Evolutionary conservation across 2,888 invertebrate genomes (phyloP).

Genomic region (Petrophora chlorosata): DNA sequence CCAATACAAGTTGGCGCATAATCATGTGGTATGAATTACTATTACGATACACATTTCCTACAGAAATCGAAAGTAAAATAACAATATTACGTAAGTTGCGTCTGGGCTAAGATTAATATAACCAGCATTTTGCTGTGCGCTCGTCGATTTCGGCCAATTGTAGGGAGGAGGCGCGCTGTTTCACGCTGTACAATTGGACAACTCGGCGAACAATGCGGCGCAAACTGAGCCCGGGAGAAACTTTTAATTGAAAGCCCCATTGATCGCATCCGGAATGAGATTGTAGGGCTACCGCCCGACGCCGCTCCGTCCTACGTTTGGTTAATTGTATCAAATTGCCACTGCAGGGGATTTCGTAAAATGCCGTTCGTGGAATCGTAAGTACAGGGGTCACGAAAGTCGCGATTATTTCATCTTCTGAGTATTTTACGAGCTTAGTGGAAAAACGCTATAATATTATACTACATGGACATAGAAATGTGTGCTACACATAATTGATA

Average conservation of each 20-base stretch:
- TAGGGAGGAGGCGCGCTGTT: slow-evolving; percentile 4
- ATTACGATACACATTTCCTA: no score
- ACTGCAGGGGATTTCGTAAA: slow-evolving; percentile 18
- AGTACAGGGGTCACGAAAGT: background rate
- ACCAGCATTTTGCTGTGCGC: background rate
- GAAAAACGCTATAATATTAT: no score
- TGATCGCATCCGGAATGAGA: slow-evolving; percentile 55
- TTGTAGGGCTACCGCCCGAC: slow-evolving; percentile 34
- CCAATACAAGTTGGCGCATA: no score
- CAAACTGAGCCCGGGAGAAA: slow-evolving; percentile 53
- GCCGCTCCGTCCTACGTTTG: slow-evolving; percentile 18
- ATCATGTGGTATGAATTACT: no score
- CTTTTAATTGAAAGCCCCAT: slow-evolving; percentile 74
- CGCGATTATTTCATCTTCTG: background rate
- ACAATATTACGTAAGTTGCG: no score
- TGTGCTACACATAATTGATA: no score
- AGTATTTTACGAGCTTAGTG: no score
- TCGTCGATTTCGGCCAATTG: background rate
- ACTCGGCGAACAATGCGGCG: slow-evolving; percentile 46
- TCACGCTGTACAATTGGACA: slow-evolving; percentile 18
- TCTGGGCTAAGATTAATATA: no score
- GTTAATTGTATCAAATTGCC: slow-evolving; percentile 31
- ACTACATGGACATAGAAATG: no score
- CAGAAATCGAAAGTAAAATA: no score
- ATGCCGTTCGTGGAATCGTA: background rate